Base-by-base conservation (phyloP, 2,888 invertebrate genomes). In the Iphiclides podalirius region DNA sequence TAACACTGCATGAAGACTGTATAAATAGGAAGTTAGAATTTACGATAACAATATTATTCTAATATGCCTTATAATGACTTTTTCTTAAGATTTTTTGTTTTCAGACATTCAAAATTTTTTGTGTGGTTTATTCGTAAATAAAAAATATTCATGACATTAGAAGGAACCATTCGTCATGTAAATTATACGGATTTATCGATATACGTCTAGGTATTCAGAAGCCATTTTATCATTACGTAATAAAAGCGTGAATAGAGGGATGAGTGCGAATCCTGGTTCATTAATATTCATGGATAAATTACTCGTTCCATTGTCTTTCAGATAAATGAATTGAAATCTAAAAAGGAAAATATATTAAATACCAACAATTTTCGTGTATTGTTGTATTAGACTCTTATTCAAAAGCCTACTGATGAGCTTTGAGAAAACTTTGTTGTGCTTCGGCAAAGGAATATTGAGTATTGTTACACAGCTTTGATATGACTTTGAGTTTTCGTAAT, bases 231-330 rank as follows among this genome's bases (percentile, higher is more conserved):
- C 76, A 77, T 76, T 75, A 75, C 73, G 66, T 72, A 74, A 74
- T 77, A 79, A 75, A 78, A 77, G 66, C 70, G 65, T 61, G 62
- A 71, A 70, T 66, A 63, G 62, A 58, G 69, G 66, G 72, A 77
- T 69, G 75, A 80, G 75, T 78, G 75, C 69, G 72, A 79, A 72
- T 72, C 71, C 72, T 69, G 62, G 63, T 72, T 77, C 78, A 82
- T 84, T 83, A 84, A 82, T 84, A 84, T 84, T 83, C 80, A 85
- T 84, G 70, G 70, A 63, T 66, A 72, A 81, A 81, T 83, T 80
- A 83, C 81, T 77, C 77, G 71, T 72, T 74, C 70, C 73, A 75
- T 77, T 81, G 76, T 79, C 75, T 80, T 76, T 72, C 60, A 64
- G 65, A 60, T 66, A 71, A 79, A 78, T 73, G 70, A 79, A 79